phyloP scores from a whole-genome alignment of 2,888 invertebrate species.

The Pycnomerus fuliginosus region DNA sequence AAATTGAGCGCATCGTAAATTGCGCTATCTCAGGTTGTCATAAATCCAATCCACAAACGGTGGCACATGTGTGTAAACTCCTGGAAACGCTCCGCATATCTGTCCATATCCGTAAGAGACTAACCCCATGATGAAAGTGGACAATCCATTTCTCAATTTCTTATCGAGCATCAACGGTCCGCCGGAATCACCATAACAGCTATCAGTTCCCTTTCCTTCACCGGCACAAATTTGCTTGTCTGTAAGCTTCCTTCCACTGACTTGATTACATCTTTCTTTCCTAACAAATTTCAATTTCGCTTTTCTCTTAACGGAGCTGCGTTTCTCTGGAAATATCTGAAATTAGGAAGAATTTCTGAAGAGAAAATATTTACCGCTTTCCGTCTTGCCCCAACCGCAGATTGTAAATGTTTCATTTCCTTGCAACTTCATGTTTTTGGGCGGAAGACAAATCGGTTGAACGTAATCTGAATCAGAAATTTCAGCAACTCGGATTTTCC shows the following conservation, averaged over 20 bases:
- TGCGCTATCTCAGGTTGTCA: conserved; percentile 29
- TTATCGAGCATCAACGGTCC: conserved; percentile 66
- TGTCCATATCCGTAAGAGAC: conserved; percentile 69
- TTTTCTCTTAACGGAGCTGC: conserved; percentile 37
- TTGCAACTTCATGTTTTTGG: conserved; percentile 18
- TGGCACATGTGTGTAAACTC: conserved; percentile 66
- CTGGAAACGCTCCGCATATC: conserved; percentile 65
- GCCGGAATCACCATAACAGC: conserved; percentile 76
- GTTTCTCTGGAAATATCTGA: conserved; percentile 28
- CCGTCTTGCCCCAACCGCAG: conserved; percentile 56
- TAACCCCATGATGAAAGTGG: conserved; percentile 62
- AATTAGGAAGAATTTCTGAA: conserved; percentile 1
- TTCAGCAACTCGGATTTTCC: not conserved
- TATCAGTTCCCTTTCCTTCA: conserved; percentile 64
- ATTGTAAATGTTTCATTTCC: conserved; percentile 38
- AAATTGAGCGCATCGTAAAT: too few relatives aligned
- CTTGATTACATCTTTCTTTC: conserved; percentile 26
- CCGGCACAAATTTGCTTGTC: conserved; percentile 70
- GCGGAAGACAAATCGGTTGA: conserved; percentile 40
- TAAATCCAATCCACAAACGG: conserved; percentile 66
- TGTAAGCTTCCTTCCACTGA: conserved; percentile 33
- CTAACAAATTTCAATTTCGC: conserved; percentile 27
- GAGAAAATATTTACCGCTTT: conserved; percentile 32
- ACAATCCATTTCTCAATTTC: conserved; percentile 49
- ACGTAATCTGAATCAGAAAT: conserved; percentile 35